Conservation (phyloP, 2,797 vertebrate species). For the Neopelma chrysocephalum region DNA sequence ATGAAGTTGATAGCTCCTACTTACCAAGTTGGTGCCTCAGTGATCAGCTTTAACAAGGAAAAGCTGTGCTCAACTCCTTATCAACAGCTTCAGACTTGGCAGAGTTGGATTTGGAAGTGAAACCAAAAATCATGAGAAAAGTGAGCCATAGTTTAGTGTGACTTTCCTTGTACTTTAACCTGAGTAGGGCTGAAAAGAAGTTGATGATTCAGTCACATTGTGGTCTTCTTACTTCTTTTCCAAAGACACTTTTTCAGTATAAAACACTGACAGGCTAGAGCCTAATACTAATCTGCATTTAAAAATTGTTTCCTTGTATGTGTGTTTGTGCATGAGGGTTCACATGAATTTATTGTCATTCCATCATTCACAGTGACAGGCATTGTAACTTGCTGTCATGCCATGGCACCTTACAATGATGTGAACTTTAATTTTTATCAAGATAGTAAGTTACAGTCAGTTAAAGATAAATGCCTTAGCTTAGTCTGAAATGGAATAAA, state of each 20-base stretch:
- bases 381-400: conserved; percentile 48
- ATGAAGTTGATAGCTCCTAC: neutral
- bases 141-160: neutral
- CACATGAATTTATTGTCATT: conserved; percentile 38
- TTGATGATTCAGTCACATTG: neutral
- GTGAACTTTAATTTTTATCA: conserved; percentile 50
- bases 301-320: neutral
- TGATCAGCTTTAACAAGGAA: conserved; percentile 46
- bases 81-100: conserved; percentile 22
- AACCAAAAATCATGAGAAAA: conserved; percentile 39
- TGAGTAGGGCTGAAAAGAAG: neutral
- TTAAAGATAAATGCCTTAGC: conserved; percentile 34
- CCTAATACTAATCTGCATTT: conserved; percentile 9
- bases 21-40: conserved; percentile 44
- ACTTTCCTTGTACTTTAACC: conserved; percentile 19
- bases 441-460: conserved; percentile 7
- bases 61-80: conserved; percentile 1
- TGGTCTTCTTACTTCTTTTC: neutral
- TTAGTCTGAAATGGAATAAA: conserved; percentile 20
- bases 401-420: conserved; percentile 27
- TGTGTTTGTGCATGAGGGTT: conserved; percentile 27
- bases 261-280: neutral
- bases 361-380: conserved; percentile 51
- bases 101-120: conserved; percentile 35
- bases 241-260: neutral